Evolutionary conservation across 2,797 vertebrate species (phyloP), one percentile per base, ranked within the genome.

Genomic region (Peromyscus melanophrys): DNA sequence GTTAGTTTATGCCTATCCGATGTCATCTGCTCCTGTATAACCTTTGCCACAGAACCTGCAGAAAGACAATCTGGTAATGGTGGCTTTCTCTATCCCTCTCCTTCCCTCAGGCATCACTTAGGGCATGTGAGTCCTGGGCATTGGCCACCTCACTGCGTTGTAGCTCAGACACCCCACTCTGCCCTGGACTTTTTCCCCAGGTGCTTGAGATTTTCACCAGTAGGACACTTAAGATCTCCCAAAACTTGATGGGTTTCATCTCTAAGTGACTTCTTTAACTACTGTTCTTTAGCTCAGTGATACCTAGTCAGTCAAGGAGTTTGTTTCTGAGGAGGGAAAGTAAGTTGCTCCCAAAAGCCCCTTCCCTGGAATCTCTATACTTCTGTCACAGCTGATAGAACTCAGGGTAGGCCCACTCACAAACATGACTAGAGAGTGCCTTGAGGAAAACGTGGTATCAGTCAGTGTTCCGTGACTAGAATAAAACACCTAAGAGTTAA

Each of bases 361-460:
- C 37, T 34, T 2, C 5, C 7, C 40, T 37, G 11, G 13, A 27
- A 7, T 88, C 78, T 80, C 0, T 2, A 0, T 17, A 61, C 14
- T 9, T 13, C 5, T 0, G 6, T 34, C 65, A 34, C 65, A 67
- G 37, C 71, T 73, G 37, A 5, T 12, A 23, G 16, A 71, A 73
- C 71, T 89, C 40, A 31, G 57, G 11, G 8, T 34, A 78, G 82
- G 34, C 52, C 8, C 6, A 10, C 57, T 40, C 86, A 78, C 25
- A 76, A 5, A 46, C 43, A 29, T 63, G 40, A 29, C 34, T 89
- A 49, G 40, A 23, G 52, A 61, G n/a, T 37, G 29, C 27, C 12
- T 34, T 57, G 29, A 88, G 29, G 43, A 61, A 43, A 31, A 19
- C 6, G 31, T 17, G 31, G 11, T 46, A 21, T 27, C 43, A 82